Evolutionary conservation across 1,140 invertebrate species (phyloP), one percentile per base, ranked within the genome.

Genomic region (Eufriesea mexicana): DNA sequence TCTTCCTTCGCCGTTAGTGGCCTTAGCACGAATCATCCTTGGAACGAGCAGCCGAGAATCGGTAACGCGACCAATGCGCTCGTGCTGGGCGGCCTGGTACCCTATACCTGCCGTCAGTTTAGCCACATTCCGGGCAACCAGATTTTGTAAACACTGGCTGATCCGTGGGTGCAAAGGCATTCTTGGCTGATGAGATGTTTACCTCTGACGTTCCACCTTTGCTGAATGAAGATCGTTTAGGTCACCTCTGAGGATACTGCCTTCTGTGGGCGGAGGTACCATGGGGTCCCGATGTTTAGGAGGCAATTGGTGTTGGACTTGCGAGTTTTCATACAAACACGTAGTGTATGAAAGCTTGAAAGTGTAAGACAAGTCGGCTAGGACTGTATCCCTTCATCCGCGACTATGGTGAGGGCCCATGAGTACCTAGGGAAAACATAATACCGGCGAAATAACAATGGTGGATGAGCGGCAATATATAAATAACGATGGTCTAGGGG

Each of bases 21-120:
- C 45, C 72, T 51, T 57, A 51, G 42, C 75, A 57, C 51, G 70
- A 54, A 79, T 85, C 79, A 47, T 42, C 28, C 42, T 35, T 23
- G 57, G 55, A 83, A 77, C 78, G 59, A 86, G 84, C 82, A 45
- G 51, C 25, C 23, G 55, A n/a, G 62, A 67, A 67, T 85, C 85
- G 85, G 23, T 42, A 80, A 82, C 76, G 49, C 45, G 67, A 25
- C 20, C 73, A 57, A 76, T 28, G 67, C 16, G 18, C 86, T 85
- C 83, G 64, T 83, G 68, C 79, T 79, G 83, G 47, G 82, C 66
- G 61, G 12, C 5, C n/a, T 20, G 51, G 47, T 62, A 28, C 20
- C 59, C 10, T 59, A 72, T 87, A 87, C 86, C 86, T 85, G 74
- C 62, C 18, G 16, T 18, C 6, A n/a, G 23, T 77, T 77, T 16